Base-by-base conservation (phyloP, 2,797 vertebrate genomes). In the Macrochelys suwanniensis region DNA sequence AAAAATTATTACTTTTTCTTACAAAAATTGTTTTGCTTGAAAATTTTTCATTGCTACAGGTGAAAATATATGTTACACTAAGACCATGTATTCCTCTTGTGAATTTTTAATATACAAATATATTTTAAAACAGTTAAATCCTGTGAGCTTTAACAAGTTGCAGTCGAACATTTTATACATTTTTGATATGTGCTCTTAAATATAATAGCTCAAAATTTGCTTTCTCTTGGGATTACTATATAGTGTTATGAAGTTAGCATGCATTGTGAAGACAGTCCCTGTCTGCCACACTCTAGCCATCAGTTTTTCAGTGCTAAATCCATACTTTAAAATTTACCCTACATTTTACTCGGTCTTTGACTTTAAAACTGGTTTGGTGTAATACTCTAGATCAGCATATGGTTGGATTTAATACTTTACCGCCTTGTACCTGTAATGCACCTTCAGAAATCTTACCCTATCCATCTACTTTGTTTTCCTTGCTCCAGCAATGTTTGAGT, bases 291-390 rank as follows among this genome's bases (percentile, higher is more conserved):
- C 76, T 82, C 85, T 78, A 87, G 77, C 85, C 59, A 49, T 82
- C 87, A 80, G 37, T 91, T 89, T 87, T 92, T 96, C 90, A 76
- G 59, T 92, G 42, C 16, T 37, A 6, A 59, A 19, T 86, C 50
- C 87, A 10, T 82, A 89, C 26, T 17, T 84, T 95, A 47, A 80
- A 80, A 65, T 31, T 79, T 93, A 28, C 45, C 88, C 83, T 51
- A 25, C 33, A 59, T 2, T 84, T 89, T 33, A 8, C 5, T 54
- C 57, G 37, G 17, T 82, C 7, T 31, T 23, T 53, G 84, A 80
- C 47, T 88, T 15, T 74, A 56, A 79, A 78, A 12, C n/a, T 11
- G 33, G 3, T 42, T 1, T 23, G 33, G 9, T 47, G 5, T 82
- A 68, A 31, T 84, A 65, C n/a, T 82, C 87, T 53, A 87, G 56